Evolutionary conservation across 2,113 vertebrate species (phyloP).

Genomic region (Nycticryphes semicollaris): DNA sequence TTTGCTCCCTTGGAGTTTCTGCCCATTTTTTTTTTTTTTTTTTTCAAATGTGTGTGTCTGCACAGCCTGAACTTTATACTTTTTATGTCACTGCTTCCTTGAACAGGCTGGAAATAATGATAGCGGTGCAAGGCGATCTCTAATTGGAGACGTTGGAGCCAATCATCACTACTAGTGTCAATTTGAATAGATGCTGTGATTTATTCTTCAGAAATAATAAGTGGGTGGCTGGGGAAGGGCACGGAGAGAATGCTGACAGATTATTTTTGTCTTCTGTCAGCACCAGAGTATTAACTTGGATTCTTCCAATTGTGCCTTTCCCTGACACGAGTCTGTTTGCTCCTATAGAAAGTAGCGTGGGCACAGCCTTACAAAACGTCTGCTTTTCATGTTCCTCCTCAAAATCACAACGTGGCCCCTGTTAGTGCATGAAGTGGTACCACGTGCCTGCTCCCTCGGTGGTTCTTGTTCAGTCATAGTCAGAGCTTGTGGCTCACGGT

Average conservation of each 20-base stretch:
- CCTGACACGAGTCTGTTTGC: background rate
- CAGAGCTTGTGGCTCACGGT: background rate
- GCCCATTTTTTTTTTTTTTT: too few species aligned
- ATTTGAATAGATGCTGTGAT: background rate
- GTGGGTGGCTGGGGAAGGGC: background rate
- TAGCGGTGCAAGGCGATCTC: background rate
- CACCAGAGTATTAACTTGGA: background rate
- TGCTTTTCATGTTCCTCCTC: background rate
- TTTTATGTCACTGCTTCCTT: background rate
- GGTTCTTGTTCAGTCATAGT: constrained; percentile 1
- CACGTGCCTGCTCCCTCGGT: background rate
- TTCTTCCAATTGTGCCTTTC: background rate
- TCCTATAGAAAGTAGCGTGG: background rate
- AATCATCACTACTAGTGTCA: background rate
- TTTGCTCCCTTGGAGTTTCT: background rate
- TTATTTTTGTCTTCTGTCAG: background rate
- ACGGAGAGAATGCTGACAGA: background rate
- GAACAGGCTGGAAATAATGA: background rate
- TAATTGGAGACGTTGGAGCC: background rate
- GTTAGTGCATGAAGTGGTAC: background rate
- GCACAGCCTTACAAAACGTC: background rate
- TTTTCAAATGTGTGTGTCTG: too few species aligned
- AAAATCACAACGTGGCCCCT: background rate
- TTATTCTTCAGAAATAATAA: background rate
- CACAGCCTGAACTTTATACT: background rate